Evolutionary conservation across 2,113 vertebrate species (phyloP).

Genomic region (Synodontis membranacea): DNA sequence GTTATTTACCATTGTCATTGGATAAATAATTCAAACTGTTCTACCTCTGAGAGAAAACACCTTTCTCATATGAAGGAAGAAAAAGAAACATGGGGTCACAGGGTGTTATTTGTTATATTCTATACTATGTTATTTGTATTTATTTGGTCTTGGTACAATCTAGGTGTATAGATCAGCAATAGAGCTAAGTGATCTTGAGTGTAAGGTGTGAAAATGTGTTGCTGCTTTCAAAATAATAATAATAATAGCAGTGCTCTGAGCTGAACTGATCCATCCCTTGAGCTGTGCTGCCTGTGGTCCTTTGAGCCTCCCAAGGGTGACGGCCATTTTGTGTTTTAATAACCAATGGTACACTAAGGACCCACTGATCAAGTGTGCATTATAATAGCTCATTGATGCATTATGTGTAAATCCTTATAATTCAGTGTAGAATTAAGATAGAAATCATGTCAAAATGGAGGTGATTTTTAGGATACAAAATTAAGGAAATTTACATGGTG

Average conservation of each 20-base stretch:
- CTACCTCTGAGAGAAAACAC: not conserved
- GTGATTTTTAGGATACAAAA: conserved; percentile 37
- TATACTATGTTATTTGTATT: too few relatives aligned
- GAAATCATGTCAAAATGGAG: conserved; percentile 14
- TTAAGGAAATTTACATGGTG: conserved; percentile 30
- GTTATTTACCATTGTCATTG: not conserved
- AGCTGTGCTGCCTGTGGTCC: conserved; percentile 59
- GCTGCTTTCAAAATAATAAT: too few relatives aligned
- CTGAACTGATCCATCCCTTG: conserved; percentile 67
- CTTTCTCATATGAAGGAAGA: not conserved
- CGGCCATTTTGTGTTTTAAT: conserved; percentile 67
- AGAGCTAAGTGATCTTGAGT: too few relatives aligned
- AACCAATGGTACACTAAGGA: conserved; percentile 61
- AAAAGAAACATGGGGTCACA: too few relatives aligned
- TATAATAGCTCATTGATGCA: not conserved
- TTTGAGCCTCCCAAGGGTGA: conserved; percentile 62
- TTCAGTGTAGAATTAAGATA: conserved; percentile 36
- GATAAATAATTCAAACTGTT: not conserved
- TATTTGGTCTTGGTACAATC: too few relatives aligned
- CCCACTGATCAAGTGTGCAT: conserved; percentile 1
- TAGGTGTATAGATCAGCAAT: too few relatives aligned
- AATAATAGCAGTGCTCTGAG: conserved; percentile 41
- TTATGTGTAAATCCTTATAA: conserved; percentile 29
- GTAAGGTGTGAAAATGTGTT: too few relatives aligned
- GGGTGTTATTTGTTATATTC: too few relatives aligned